Evolutionary conservation across 2,888 invertebrate species (phyloP), one percentile per base, ranked within the genome.

Genomic region (Drosophila parthenogenetica): DNA sequence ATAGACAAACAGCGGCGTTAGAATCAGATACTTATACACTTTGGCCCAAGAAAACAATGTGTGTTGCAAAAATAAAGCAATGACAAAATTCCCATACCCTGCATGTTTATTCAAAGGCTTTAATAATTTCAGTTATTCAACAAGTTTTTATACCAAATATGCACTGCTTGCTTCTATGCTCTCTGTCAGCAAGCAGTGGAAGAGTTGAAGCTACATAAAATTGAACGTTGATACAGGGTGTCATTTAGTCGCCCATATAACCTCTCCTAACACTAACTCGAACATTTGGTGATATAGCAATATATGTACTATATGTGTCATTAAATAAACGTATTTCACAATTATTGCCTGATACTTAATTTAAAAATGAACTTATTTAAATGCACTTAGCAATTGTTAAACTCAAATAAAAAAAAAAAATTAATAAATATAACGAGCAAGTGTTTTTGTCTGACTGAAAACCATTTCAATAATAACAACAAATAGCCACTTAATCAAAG

Each of bases 251-350:
- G 25, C 3, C 1, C 7, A 39, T 3, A 11, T 14, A 10, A 4
- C 2, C 5, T 2, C 5, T 13, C 17, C 3, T n/a, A 14, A 14
- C 43, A 19, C 19, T 19, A 7, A 37, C 8, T 2, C 29, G 8
- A 29, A 37, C 16, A 5, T 0, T 3, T 8, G 54, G 60, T 58
- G 43, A 40, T 64, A 16, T 42, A 50, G 54, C 68, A 65, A 58
- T 50, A 54, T 67, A 65, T 71, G 68, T 73, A 63, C 54, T 50
- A 54, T 67, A 65, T 71, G 68, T 73, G 70, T 71, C 67, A 80
- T 55, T 69, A 49, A 17, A 62, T 35, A 29, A 53, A 68, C 50
- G 39, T 16, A 63, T 58, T 60, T 37, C 25, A 45, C 35, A 62
- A 53, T 57, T 29, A 29, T 1, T 29, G 42, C 2, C 13, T 29